phyloP scores from a whole-genome alignment of 2,797 vertebrate species.

The Crax fasciolata region DNA sequence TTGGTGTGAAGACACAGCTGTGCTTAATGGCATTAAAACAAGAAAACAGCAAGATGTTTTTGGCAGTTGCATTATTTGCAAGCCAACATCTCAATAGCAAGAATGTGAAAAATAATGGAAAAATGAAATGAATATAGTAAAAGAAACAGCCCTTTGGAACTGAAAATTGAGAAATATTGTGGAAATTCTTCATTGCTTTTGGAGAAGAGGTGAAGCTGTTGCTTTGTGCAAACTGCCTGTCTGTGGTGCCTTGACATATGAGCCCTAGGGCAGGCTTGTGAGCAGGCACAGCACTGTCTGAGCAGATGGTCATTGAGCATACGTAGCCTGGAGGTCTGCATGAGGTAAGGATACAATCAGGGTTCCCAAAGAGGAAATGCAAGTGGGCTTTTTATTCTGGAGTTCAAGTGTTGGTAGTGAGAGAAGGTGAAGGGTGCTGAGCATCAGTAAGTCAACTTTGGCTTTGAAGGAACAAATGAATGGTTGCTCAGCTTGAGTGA shows the following conservation, averaged over 20 bases:
- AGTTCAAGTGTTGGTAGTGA: neutral
- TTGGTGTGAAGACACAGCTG: neutral
- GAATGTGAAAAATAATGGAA: neutral
- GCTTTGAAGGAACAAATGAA: neutral
- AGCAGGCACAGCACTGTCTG: neutral
- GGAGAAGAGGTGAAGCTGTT: neutral
- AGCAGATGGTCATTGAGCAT: neutral
- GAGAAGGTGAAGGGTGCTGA: rapidly evolving
- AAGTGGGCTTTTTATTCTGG: neutral
- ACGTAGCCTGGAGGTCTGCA: neutral
- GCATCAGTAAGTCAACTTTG: neutral
- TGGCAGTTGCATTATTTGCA: neutral
- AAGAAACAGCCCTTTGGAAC: neutral
- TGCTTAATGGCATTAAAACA: rapidly evolving
- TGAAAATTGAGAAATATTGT: neutral
- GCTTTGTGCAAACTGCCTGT: neutral
- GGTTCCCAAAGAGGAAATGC: neutral
- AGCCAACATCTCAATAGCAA: neutral
- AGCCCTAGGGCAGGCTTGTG: neutral
- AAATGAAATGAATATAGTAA: neutral
- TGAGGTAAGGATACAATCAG: neutral
- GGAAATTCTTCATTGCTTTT: neutral
- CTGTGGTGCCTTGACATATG: neutral
- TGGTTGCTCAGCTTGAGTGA: neutral
- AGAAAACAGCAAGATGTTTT: neutral